phyloP scores from a whole-genome alignment of 2,888 invertebrate species.

The Phymatocera aterrima region DNA sequence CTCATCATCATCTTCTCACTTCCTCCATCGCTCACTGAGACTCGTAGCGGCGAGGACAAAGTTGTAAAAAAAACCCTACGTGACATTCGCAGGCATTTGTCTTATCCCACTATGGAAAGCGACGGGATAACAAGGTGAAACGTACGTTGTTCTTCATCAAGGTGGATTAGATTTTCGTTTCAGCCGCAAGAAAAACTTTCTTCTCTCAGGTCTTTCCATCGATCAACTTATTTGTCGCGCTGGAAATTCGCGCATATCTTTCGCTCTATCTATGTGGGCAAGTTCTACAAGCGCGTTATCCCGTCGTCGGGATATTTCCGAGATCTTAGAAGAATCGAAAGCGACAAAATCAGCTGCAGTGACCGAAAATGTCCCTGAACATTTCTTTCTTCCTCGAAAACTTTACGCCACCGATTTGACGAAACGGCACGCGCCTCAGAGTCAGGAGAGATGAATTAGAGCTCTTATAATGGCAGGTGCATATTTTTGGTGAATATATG shows the following conservation, averaged over 20 bases:
- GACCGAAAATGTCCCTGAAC: no score
- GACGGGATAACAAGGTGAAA: conserved; percentile 9
- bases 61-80: not conserved
- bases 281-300: not conserved
- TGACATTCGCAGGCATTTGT: conserved; percentile 14
- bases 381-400: no score
- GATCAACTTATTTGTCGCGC: conserved; percentile 14
- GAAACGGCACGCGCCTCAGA: not conserved
- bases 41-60: not conserved
- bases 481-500: conserved; percentile 7
- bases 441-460: conserved; percentile 11
- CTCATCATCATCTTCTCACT: not conserved
- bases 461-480: conserved; percentile 39
- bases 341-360: no score
- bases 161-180: not conserved
- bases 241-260: not conserved
- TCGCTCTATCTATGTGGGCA: not conserved
- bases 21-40: not conserved
- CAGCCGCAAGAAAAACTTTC: not conserved
- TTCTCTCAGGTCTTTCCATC: conserved; percentile 9
- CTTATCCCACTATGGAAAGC: not conserved
- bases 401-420: no score
- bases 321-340: no score
- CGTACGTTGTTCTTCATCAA: not conserved
- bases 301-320: not conserved